Conservation (phyloP, 2,113 vertebrate species). For the Crotalus horridus region DNA sequence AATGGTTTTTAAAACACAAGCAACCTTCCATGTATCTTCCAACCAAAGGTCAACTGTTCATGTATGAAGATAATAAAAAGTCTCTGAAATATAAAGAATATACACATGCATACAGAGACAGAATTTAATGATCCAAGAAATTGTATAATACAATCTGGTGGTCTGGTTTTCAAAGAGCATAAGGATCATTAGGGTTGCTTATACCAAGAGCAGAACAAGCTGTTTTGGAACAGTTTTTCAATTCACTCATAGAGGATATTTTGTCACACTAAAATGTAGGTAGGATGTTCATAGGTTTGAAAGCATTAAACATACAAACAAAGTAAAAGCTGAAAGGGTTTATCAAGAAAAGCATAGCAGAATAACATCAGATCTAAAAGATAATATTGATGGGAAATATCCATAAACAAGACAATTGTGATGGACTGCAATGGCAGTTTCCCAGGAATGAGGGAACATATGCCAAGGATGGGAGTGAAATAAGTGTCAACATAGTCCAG, state of each 20-base stretch:
- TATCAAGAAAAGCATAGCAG: background rate
- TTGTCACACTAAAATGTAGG: background rate
- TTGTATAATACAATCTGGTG: background rate
- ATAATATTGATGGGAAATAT: background rate
- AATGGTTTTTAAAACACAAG: background rate
- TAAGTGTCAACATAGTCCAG: background rate
- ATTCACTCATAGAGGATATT: background rate
- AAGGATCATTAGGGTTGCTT: background rate
- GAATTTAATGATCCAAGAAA: background rate
- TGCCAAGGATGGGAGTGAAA: background rate
- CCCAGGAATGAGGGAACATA: background rate
- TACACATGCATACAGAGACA: background rate
- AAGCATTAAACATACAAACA: background rate
- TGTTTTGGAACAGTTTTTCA: background rate
- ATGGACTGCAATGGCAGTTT: background rate
- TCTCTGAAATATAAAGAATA: background rate
- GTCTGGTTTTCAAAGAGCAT: background rate
- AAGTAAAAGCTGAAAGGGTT: background rate
- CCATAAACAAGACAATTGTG: background rate
- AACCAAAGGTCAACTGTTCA: background rate
- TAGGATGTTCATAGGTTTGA: background rate
- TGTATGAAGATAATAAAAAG: background rate
- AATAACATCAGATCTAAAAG: background rate
- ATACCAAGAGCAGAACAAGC: background rate
- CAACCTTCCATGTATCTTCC: background rate